Conservation (phyloP, 1,140 invertebrate genomes). For the Eriosoma lanigerum region DNA sequence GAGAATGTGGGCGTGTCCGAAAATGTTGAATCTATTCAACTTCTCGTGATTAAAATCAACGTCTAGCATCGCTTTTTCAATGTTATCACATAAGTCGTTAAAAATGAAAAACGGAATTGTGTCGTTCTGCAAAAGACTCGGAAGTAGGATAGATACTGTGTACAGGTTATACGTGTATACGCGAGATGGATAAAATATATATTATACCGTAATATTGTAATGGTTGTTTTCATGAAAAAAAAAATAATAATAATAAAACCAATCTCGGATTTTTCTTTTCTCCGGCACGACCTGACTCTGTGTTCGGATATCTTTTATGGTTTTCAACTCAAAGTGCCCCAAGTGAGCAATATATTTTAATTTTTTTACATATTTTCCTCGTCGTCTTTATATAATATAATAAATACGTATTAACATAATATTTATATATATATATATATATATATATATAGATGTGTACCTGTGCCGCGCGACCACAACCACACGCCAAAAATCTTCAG, state of each 20-base stretch:
- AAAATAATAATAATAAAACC: not conserved
- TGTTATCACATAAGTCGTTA: constrained; percentile 32
- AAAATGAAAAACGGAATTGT: constrained; percentile 32
- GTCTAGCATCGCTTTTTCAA: constrained; percentile 31
- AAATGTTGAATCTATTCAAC: constrained; percentile 42
- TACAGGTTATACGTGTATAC: not conserved
- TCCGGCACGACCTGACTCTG: rapidly evolving
- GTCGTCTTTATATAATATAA: not conserved
- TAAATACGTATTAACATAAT: no score
- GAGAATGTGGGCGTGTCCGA: constrained; percentile 47
- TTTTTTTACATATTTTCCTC: constrained; percentile 1
- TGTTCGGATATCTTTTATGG: not conserved
- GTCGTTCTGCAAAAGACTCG: constrained; percentile 1
- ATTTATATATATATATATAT: no score
- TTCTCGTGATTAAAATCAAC: constrained; percentile 41
- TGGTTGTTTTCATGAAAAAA: not conserved
- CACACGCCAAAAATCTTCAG: constrained; percentile 20
- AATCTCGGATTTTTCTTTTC: not conserved
- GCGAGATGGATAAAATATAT: no score
- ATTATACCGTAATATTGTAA: no score
- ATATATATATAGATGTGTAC: not conserved
- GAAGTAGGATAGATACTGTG: not conserved
- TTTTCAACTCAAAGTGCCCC: not conserved
- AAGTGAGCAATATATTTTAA: not conserved
- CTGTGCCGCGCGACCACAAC: not conserved